Evolutionary conservation across 2,797 vertebrate genomes (phyloP).

Genomic region (Lagorchestes hirsutus): DNA sequence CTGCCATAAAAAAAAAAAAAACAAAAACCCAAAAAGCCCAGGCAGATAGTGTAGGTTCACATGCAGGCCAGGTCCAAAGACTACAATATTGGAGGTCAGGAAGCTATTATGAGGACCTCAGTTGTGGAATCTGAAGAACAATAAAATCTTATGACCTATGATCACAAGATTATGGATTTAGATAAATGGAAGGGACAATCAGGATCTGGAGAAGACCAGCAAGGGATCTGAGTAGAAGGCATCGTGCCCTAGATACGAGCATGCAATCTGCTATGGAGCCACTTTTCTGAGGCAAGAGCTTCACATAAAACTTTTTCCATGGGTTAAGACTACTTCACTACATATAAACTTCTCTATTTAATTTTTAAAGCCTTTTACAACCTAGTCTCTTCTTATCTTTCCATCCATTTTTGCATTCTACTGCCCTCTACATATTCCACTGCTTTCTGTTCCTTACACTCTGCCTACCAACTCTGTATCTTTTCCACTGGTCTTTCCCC

Average conservation of each 20-base stretch:
- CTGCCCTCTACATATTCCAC: not conserved
- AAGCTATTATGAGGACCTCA: constrained; percentile 13
- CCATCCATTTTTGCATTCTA: not conserved
- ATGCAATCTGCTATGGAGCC: not conserved
- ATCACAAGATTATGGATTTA: not conserved
- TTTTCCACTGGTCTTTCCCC: not conserved
- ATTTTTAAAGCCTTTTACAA: not conserved
- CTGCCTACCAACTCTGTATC: not conserved
- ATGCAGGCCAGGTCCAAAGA: constrained; percentile 25
- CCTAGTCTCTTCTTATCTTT: not conserved
- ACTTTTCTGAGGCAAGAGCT: not conserved
- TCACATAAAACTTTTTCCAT: not conserved
- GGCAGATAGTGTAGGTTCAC: not conserved
- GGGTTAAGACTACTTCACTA: too few species aligned
- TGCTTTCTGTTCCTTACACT: not conserved
- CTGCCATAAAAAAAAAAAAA: not conserved
- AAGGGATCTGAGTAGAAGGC: not conserved
- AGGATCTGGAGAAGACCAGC: not conserved
- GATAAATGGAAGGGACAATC: not conserved
- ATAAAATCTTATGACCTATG: not conserved
- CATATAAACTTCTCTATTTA: too few species aligned
- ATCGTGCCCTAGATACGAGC: not conserved
- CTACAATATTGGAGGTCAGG: constrained; percentile 6
- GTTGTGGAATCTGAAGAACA: constrained; percentile 20
- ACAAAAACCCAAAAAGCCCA: not conserved